Base-by-base conservation (phyloP, 2,888 invertebrate species). In the Cataglyphis cursor region DNA sequence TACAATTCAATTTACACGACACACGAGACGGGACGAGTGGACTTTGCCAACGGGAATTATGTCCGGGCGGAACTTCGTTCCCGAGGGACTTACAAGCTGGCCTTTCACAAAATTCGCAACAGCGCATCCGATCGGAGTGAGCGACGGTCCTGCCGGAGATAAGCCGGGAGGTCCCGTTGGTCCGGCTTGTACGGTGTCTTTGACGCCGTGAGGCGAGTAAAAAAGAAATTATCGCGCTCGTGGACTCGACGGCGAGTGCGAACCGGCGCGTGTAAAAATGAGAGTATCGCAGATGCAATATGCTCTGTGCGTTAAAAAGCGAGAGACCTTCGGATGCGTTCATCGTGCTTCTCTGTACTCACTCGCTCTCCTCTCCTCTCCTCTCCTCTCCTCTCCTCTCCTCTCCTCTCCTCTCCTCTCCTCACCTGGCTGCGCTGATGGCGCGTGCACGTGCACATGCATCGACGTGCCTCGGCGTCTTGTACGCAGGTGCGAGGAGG, bases 1-100 rank as follows among this genome's bases (percentile, higher is more conserved):
- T 86, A 80, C 88, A 80, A 84, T 88, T 88, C 84, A 84, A 88
- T 85, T 86, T 80, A 80, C 80, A 78, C 81, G 85, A 83, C 70
- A 41, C n/a, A 31, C n/a, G n/a, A 21, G n/a, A n/a, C 24, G 24
- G 24, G 8, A 8, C 6, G 31, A 12, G 44, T 44, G 1, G 24
- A 8, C 28, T 6, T 5, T 21, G 10, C 28, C 31, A 65, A 70
- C 5, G 24, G 12, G n/a, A 41, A 73, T 28, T 59, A 12, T n/a
- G 31, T 70, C 5, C 35, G n/a, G 18, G 12, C 10, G 51, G 8
- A 70, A 57, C 18, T n/a, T n/a, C 6, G n/a, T 59, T 6, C 15
- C 38, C 41, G 59, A n/a, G n/a, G 12, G 24, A 24, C 24, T 24
- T 0, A 10, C 1, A 15, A 15, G 12, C 15, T 15, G 21, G 4